Conservation (phyloP, 2,888 invertebrate genomes). For the Sphaerophoria rueppellii region DNA sequence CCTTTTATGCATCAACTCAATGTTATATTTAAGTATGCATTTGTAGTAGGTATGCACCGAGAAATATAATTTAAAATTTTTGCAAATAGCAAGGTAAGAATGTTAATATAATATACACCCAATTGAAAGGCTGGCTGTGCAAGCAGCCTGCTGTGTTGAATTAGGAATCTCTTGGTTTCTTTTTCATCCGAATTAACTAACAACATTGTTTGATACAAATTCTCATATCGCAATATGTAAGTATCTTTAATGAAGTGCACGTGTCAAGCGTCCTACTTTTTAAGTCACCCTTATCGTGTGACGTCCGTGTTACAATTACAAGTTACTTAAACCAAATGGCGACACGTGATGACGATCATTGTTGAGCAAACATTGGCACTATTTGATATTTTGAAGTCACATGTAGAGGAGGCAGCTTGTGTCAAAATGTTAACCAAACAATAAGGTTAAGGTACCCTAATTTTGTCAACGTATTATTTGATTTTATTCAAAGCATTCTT, state of each 20-base stretch:
- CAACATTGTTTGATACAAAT: slow-evolving; percentile 20
- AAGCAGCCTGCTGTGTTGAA: slow-evolving; percentile 54
- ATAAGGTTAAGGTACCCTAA: background rate
- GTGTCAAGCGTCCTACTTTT: slow-evolving; percentile 61
- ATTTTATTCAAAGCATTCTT: no score
- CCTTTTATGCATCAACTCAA: no score
- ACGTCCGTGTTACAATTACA: slow-evolving; percentile 16
- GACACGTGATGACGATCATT: slow-evolving; percentile 56
- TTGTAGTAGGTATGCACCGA: no score
- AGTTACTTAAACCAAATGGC: slow-evolving; percentile 42
- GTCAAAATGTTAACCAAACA: slow-evolving; percentile 64
- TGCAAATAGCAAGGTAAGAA: no score
- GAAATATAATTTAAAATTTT: no score
- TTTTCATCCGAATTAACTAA: slow-evolving; percentile 53
- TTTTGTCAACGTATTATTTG: no score
- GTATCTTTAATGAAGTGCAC: slow-evolving; percentile 57
- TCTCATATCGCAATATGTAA: slow-evolving; percentile 4
- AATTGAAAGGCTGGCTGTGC: background rate
- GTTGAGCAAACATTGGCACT: slow-evolving; percentile 28
- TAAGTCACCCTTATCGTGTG: slow-evolving; percentile 48
- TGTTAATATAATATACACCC: slow-evolving; percentile 3
- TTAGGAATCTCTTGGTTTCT: slow-evolving; percentile 71
- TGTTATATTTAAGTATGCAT: no score
- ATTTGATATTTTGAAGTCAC: slow-evolving; percentile 41
- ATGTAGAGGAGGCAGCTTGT: slow-evolving; percentile 37